Evolutionary conservation across 2,113 vertebrate genomes (phyloP), one percentile per base, ranked within the genome.

Genomic region (Dermatemys mawii): DNA sequence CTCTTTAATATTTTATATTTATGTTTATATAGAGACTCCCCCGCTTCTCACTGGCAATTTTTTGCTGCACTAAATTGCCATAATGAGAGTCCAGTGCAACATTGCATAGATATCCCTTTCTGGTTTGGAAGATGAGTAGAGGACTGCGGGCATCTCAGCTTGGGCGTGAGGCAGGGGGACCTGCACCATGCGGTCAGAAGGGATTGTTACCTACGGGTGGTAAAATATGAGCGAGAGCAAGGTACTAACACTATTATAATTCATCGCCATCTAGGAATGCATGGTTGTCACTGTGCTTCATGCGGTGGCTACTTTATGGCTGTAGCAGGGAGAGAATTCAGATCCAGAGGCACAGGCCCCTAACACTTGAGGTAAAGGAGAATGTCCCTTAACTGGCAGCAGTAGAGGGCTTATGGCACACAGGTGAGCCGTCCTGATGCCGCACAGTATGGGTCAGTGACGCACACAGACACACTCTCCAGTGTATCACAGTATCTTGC

Each of bases 171-270:
- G 26, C 41, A 24, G 9, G 53, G 63, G 54, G 76, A 94, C 83
- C 63, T 86, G 93, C 86, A 78, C 88, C 55, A 89, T 4, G n/a
- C n/a, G 38, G n/a, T 38, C n/a, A 5, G 35, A 70, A 2, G 0
- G 14, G 86, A 83, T 41, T n/a, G 86, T 21, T 89, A 90, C 93
- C 92, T 93, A 89, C 80, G 91, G 90, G 80, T 90, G 73, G 86
- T 92, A 93, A 93, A 94, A 96, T 90, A 92, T 93, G 90, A 96
- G 93, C 90, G 92, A 2, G 70, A 76, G 1, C 35, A 54, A 46
- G 83, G 73, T 53, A 93, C 89, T 93, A 89, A 90, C 14, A 86
- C 35, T 70, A 80, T 94, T 89, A 53, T 22, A 67, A 78, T 63
- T 16, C 1, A 2, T 85, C 75, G 93, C 82, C 12, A 84, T 95